phyloP scores from a whole-genome alignment of 1,140 invertebrate genomes.

The Pantala flavescens region DNA sequence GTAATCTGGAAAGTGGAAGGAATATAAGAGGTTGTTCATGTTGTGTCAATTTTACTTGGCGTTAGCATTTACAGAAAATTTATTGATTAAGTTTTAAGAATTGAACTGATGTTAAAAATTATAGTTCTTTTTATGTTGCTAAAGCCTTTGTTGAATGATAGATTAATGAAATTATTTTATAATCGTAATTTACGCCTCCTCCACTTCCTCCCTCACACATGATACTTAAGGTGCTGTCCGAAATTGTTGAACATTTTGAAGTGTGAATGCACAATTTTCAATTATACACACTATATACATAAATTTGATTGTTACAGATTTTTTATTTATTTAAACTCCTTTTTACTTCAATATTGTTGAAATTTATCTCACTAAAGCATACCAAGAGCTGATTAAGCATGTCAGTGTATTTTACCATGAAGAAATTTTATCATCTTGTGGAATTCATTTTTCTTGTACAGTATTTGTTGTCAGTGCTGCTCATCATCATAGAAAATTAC shows the following conservation, averaged over 20 bases:
- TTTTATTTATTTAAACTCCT: constrained; percentile 2
- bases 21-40: not conserved
- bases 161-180: not conserved
- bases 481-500: constrained; percentile 2
- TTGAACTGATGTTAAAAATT: not conserved
- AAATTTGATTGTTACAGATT: constrained; percentile 8
- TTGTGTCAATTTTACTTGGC: not conserved
- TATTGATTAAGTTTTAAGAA: not conserved
- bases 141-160: not conserved
- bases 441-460: constrained; percentile 6
- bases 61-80: not conserved
- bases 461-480: constrained; percentile 4
- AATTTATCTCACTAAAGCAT: constrained; percentile 10
- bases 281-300: constrained; percentile 8
- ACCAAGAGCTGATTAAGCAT: not conserved
- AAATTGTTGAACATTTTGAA: constrained; percentile 4
- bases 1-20: not conserved
- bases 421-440: not conserved
- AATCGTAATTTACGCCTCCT: not conserved
- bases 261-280: constrained; percentile 9
- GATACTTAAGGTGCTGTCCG: not conserved
- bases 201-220: not conserved
- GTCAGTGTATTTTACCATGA: constrained; percentile 1
- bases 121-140: not conserved
- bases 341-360: constrained; percentile 8